A percentile compares a stretch with the other conserved stretches of the same genome.
Conservation (phyloP, 1,140 invertebrate species). For the Cryptotermes secundus region DNA sequence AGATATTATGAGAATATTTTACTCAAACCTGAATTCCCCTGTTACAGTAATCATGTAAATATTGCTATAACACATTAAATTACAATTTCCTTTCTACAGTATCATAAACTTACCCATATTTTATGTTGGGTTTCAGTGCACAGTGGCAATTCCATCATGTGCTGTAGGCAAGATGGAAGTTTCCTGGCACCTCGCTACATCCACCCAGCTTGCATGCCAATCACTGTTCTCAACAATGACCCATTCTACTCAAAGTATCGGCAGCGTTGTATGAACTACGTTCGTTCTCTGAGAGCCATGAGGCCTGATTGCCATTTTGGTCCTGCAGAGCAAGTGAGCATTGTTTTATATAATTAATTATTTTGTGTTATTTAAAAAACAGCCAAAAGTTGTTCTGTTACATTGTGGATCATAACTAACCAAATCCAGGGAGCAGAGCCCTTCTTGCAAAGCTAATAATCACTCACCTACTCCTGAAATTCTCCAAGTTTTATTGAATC, state of each 20-base stretch:
- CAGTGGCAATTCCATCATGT: slow-evolving; percentile 36
- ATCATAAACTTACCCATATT: not conserved
- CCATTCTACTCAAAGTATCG: slow-evolving; percentile 55
- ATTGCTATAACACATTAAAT: no score
- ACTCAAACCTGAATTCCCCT: no score
- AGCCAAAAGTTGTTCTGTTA: no score
- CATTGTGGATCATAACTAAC: no score
- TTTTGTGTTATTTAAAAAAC: no score
- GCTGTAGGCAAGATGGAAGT: slow-evolving; percentile 40
- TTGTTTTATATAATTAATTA: no score
- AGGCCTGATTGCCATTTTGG: slow-evolving; percentile 64
- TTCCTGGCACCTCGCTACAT: slow-evolving; percentile 31
- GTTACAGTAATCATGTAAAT: no score
- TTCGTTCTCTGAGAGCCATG: slow-evolving; percentile 61
- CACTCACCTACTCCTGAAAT: no score
- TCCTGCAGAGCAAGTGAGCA: slow-evolving; percentile 64
- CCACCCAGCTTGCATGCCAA: slow-evolving; percentile 60
- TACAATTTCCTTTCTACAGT: not conserved
- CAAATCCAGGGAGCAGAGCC: no score
- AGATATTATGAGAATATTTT: no score
- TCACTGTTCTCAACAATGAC: slow-evolving; percentile 63
- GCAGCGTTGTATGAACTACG: slow-evolving; percentile 56
- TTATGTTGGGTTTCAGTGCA: slow-evolving; percentile 26
- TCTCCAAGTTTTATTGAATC: no score
- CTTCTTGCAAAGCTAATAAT: no score